phyloP scores from a whole-genome alignment of 2,113 vertebrate genomes.

The Paraplagusia blochii region DNA sequence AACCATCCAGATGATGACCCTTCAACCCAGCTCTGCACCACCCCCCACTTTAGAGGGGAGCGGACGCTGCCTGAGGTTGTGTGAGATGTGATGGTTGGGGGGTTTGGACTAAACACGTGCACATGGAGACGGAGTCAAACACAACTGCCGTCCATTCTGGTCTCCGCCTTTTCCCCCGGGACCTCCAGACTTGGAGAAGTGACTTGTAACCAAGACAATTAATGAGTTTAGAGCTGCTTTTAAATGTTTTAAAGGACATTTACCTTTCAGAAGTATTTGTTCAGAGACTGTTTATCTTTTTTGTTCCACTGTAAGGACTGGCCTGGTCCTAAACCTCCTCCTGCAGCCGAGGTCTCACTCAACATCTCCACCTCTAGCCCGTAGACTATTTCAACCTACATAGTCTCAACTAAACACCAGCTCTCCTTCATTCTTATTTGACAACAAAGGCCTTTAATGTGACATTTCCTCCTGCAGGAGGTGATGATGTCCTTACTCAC shows the following conservation, averaged over 20 bases:
- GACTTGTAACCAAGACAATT: slow-evolving; percentile 54
- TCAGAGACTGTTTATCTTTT: no score
- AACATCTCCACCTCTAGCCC: slow-evolving; percentile 36
- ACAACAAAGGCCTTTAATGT: slow-evolving; percentile 43
- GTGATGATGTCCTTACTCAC: slow-evolving; percentile 13
- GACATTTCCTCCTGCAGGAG: slow-evolving; percentile 45
- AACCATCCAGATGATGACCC: slow-evolving; percentile 79
- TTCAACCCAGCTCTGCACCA: slow-evolving; percentile 52
- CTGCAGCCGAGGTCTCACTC: slow-evolving; percentile 45
- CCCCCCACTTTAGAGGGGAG: slow-evolving; percentile 38
- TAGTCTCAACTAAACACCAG: slow-evolving; percentile 60
- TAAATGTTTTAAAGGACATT: slow-evolving; percentile 15
- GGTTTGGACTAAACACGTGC: slow-evolving; percentile 30
- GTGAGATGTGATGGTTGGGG: slow-evolving; percentile 26
- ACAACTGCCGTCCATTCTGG: slow-evolving; percentile 28
- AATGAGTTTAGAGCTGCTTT: slow-evolving; percentile 33
- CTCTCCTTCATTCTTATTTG: slow-evolving; percentile 58
- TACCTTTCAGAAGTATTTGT: not conserved
- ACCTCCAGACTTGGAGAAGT: slow-evolving; percentile 14
- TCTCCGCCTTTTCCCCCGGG: slow-evolving; percentile 19
- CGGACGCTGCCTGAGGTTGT: slow-evolving; percentile 54
- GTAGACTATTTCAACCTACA: slow-evolving; percentile 28
- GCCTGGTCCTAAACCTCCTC: no score
- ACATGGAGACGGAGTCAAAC: slow-evolving; percentile 16
- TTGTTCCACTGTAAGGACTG: no score